Base-by-base conservation (phyloP, 2,797 vertebrate species). In the Halcyon leucocephala region DNA sequence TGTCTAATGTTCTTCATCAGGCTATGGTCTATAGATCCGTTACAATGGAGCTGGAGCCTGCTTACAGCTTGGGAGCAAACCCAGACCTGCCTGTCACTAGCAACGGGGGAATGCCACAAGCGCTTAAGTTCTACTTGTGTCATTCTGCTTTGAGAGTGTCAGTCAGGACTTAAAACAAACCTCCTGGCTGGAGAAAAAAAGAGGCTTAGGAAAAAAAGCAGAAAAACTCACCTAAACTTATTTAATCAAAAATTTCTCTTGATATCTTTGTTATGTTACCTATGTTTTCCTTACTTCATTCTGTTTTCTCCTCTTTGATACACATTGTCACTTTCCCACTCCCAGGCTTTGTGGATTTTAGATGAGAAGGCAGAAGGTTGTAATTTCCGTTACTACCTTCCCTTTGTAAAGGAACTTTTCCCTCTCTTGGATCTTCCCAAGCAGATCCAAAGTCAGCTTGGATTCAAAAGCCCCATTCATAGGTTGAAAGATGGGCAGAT, bases 1-100 rank as follows among this genome's bases (percentile, higher is more conserved):
- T 97, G 92, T 96, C 92, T 96, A 77, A 89, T 93, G 93, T 95
- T 96, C 94, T 96, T 93, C 95, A 94, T 93, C 95, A 95, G 90
- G 83, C 94, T 70, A 93, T 97, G 95, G 58, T 97, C 95, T 93
- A 28, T 94, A 90, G 94, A 92, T 97, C 92, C 73, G 5, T 93
- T 44, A 96, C 95, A 97, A 96, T 97, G 84, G 95, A 90, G 73
- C 88, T 52, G 83, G 70, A 96, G 94, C 82, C 93, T 90, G 95
- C 90, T 84, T 90, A 16, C 86, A 86, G 95, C 95, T 90, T 86
- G 95, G 90, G 93, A 96, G 94, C 94, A 87, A 84, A 90, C 86
- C 19, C 88, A 33, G 92, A 54, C 70, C 93, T 96, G 96, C 58
- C 94, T 91, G 88, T 95, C 94, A 86, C 42, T 37, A 61, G 90